Conservation (phyloP, 2,113 vertebrate genomes). For the Rhea americana region DNA sequence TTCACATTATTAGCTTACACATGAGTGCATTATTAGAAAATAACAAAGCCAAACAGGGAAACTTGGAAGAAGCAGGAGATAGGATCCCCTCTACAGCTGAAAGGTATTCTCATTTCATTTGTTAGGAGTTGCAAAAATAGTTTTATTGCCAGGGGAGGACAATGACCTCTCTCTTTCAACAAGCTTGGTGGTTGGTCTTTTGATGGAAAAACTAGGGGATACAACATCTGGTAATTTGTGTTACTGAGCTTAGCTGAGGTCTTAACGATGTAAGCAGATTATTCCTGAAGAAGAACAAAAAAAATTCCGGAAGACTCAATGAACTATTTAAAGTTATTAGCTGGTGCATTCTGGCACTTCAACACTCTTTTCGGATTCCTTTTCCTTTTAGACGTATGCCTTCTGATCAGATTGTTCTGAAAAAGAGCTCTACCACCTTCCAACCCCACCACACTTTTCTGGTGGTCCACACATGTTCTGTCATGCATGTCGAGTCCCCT, state of each 20-base stretch:
- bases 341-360: slow-evolving; percentile 76
- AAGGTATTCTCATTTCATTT: slow-evolving; percentile 84
- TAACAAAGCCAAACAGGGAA: slow-evolving; percentile 79
- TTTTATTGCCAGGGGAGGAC: slow-evolving; percentile 86
- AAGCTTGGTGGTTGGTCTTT: slow-evolving; percentile 87
- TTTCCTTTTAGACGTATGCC: slow-evolving; percentile 74
- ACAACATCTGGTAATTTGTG: slow-evolving; percentile 98
- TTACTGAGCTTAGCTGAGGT: slow-evolving; percentile 90
- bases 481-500: slow-evolving; percentile 58
- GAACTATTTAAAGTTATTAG: slow-evolving; percentile 86
- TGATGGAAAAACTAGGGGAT: slow-evolving; percentile 82
- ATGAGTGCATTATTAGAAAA: slow-evolving; percentile 89
- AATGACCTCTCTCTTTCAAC: slow-evolving; percentile 86
- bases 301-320: slow-evolving; percentile 84
- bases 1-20: slow-evolving; percentile 91
- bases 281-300: slow-evolving; percentile 87
- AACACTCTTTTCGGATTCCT: slow-evolving; percentile 75
- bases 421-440: slow-evolving; percentile 69
- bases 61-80: slow-evolving; percentile 80
- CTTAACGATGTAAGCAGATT: slow-evolving; percentile 98
- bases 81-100: slow-evolving; percentile 81
- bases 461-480: slow-evolving; percentile 75
- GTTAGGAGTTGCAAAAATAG: slow-evolving; percentile 91
- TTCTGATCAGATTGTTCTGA: slow-evolving; percentile 78
- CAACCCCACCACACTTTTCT: slow-evolving; percentile 70